Evolutionary conservation across 2,888 invertebrate genomes (phyloP).

Genomic region (Parnassius apollo): DNA sequence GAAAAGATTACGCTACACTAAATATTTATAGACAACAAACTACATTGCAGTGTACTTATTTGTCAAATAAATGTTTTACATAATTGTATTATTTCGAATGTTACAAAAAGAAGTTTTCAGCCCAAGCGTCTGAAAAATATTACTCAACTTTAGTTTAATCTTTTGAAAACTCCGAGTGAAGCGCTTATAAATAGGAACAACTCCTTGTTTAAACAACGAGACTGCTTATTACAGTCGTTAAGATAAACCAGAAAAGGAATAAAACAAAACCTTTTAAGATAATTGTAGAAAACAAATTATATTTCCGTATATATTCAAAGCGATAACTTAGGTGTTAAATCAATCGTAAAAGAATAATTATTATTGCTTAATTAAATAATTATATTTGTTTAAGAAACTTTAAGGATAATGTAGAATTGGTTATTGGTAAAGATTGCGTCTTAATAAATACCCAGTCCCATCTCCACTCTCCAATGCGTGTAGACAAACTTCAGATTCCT

Average conservation of each 20-base stretch:
- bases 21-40: not conserved
- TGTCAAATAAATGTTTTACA: not conserved
- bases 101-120: slow-evolving; percentile 17
- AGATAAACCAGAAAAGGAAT: slow-evolving; percentile 20
- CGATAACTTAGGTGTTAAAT: no score
- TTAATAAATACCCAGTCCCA: no score
- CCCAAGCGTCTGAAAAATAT: slow-evolving; percentile 22
- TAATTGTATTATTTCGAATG: not conserved
- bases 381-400: no score
- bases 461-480: no score
- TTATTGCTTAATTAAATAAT: no score
- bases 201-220: slow-evolving; percentile 21
- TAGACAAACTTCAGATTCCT: no score
- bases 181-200: slow-evolving; percentile 22
- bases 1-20: not conserved
- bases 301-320: no score
- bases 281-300: slow-evolving; percentile 5
- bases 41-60: not conserved
- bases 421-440: no score
- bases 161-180: slow-evolving; percentile 22
- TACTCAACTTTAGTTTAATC: slow-evolving; percentile 25
- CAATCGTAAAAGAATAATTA: no score
- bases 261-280: slow-evolving; percentile 8
- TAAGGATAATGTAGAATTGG: no score
- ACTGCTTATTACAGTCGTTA: slow-evolving; percentile 24